phyloP scores from a whole-genome alignment of 2,888 invertebrate species.

The Scaptomyza polygonia region DNA sequence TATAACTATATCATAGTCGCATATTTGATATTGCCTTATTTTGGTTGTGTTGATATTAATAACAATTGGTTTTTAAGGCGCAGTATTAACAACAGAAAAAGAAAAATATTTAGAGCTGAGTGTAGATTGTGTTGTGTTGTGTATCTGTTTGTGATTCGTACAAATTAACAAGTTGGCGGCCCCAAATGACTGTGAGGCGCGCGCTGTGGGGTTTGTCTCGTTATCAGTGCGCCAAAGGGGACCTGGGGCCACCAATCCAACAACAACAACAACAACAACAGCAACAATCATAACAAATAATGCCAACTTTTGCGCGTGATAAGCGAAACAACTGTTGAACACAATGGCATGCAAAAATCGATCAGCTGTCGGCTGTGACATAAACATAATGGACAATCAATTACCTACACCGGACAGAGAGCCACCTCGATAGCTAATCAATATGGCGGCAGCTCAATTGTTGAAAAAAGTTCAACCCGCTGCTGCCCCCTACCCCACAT shows the following conservation, averaged over 20 bases:
- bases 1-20: conserved; percentile 20
- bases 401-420: conserved; percentile 38
- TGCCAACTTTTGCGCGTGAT: conserved; percentile 27
- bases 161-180: conserved; percentile 41
- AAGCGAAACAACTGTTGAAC: conserved; percentile 27
- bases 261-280: conserved; percentile 21
- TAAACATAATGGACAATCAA: conserved; percentile 66
- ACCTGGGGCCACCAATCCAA: conserved; percentile 6
- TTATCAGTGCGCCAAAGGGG: conserved; percentile 41
- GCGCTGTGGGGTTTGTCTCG: conserved; percentile 33
- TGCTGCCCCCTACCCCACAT: not conserved
- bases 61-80: conserved; percentile 35
- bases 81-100: conserved; percentile 11
- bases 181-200: conserved; percentile 34
- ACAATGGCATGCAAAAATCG: conserved; percentile 72
- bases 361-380: conserved; percentile 70
- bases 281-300: conserved; percentile 31
- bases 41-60: conserved; percentile 50
- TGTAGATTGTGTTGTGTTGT: conserved; percentile 28
- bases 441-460: conserved; percentile 49
- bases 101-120: conserved; percentile 9
- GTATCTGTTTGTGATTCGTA: conserved; percentile 50
- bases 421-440: conserved; percentile 66
- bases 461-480: not conserved
- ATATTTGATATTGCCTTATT: conserved; percentile 40